phyloP scores from a whole-genome alignment of 2,797 vertebrate genomes.

The Hoplostethus mediterraneus region DNA sequence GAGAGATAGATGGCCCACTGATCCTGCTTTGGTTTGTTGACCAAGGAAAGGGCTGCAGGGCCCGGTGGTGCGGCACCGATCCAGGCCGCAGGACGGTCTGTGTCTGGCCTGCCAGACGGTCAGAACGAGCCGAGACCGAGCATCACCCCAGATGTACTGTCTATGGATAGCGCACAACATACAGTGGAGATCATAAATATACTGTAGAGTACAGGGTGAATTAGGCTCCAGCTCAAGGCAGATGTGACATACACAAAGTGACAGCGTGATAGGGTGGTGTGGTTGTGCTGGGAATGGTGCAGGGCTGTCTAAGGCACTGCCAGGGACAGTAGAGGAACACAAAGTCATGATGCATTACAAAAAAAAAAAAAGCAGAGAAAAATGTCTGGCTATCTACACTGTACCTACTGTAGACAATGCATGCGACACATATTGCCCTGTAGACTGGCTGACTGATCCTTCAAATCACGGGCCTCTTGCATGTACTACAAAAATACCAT shows the following conservation, averaged over 20 bases:
- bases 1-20: conserved; percentile 62
- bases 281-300: conserved; percentile 38
- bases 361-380: conserved; percentile 2
- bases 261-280: conserved; percentile 52
- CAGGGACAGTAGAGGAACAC: conserved; percentile 8
- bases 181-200: conserved; percentile 35
- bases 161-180: conserved; percentile 40
- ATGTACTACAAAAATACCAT: conserved; percentile 31
- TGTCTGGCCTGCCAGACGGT: conserved; percentile 44
- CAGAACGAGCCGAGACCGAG: conserved; percentile 47
- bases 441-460: conserved; percentile 28
- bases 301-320: conserved; percentile 40
- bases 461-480: conserved; percentile 25
- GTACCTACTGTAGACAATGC: background rate
- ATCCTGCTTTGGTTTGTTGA: conserved; percentile 66
- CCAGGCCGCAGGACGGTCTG: conserved; percentile 66
- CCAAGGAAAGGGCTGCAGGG: conserved; percentile 61
- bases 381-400: background rate
- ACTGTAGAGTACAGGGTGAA: conserved; percentile 40
- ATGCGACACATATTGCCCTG: background rate
- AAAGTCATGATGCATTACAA: conserved; percentile 1
- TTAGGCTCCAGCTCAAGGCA: conserved; percentile 40
- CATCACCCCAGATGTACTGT: conserved; percentile 42
- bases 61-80: conserved; percentile 54
- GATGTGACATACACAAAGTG: conserved; percentile 50